Percentiles rank a stretch among this genome's conserved stretches.
phyloP scores from a whole-genome alignment of 1,140 invertebrate genomes.

The Mactra quadrangularis region DNA sequence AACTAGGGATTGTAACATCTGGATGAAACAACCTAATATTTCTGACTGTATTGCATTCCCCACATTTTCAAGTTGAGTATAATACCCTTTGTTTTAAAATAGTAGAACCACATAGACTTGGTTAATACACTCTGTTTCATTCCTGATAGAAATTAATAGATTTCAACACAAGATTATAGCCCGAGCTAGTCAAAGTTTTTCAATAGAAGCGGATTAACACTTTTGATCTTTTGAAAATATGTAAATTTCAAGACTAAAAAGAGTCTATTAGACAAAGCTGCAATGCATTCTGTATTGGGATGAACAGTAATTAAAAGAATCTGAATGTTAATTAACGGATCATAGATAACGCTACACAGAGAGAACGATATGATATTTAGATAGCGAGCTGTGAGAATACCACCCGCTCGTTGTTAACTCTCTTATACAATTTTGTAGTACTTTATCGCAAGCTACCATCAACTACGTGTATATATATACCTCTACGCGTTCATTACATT shows the following conservation, averaged over 20 bases:
- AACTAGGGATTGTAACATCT: no score
- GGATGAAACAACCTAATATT: no score
- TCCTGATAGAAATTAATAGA: no score
- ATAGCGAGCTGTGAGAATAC: constrained; percentile 28
- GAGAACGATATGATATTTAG: constrained; percentile 20
- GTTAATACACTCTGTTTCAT: no score
- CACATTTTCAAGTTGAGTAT: neutral
- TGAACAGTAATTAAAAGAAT: constrained; percentile 3
- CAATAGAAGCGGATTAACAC: constrained; percentile 26
- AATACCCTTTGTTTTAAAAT: no score
- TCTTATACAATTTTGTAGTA: neutral
- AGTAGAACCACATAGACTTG: neutral
- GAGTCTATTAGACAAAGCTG: constrained; percentile 40
- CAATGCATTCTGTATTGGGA: constrained; percentile 35
- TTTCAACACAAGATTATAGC: neutral
- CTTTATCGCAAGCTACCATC: constrained; percentile 25
- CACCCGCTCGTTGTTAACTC: constrained; percentile 15
- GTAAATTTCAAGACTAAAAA: constrained; percentile 1
- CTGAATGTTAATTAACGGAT: constrained; percentile 41
- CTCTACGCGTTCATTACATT: no score
- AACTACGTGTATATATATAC: no score
- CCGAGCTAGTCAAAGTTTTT: no score
- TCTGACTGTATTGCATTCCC: no score
- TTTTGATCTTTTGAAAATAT: constrained; percentile 47
- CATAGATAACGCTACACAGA: constrained; percentile 7